A percentile compares a stretch with the other conserved stretches of the same genome.
Evolutionary conservation across 2,797 vertebrate genomes (phyloP).

Genomic region (Acanthurus lineatus): DNA sequence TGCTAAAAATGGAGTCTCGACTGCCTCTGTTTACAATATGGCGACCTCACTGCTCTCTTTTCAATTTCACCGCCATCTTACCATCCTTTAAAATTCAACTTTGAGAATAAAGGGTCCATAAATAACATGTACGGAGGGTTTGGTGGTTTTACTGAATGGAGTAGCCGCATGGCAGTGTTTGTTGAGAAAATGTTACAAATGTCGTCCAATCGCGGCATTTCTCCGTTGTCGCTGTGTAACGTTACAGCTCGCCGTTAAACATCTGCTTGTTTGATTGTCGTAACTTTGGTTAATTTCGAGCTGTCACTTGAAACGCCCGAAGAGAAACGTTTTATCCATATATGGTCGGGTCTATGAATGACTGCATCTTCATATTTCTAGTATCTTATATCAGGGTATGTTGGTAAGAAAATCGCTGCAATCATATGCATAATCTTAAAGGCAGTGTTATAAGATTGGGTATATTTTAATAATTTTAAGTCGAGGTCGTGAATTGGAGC

Average conservation of each 20-base stretch:
- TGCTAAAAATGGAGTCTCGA: slow-evolving; percentile 81
- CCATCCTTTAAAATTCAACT: slow-evolving; percentile 40
- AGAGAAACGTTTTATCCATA: slow-evolving; percentile 18
- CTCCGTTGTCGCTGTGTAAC: background rate
- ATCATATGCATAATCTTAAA: background rate
- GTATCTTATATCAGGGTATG: background rate
- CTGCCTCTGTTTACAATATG: slow-evolving; percentile 94
- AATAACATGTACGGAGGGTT: background rate
- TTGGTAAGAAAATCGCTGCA: no score
- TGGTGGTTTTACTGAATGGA: background rate
- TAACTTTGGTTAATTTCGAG: slow-evolving; percentile 18
- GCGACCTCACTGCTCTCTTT: slow-evolving; percentile 89
- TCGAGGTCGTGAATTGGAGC: no score
- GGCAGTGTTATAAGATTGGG: background rate
- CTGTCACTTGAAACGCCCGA: slow-evolving; percentile 15
- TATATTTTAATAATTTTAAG: background rate
- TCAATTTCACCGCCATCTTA: slow-evolving; percentile 93
- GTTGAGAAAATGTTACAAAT: background rate
- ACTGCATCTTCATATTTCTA: background rate
- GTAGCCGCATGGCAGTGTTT: background rate
- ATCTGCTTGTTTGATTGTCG: slow-evolving; percentile 22
- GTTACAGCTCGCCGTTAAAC: background rate
- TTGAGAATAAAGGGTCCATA: background rate
- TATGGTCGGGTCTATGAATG: slow-evolving; percentile 20
- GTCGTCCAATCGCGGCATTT: background rate